phyloP scores from a whole-genome alignment of 2,888 invertebrate species.

The Vannuccia rotundouncinata region DNA sequence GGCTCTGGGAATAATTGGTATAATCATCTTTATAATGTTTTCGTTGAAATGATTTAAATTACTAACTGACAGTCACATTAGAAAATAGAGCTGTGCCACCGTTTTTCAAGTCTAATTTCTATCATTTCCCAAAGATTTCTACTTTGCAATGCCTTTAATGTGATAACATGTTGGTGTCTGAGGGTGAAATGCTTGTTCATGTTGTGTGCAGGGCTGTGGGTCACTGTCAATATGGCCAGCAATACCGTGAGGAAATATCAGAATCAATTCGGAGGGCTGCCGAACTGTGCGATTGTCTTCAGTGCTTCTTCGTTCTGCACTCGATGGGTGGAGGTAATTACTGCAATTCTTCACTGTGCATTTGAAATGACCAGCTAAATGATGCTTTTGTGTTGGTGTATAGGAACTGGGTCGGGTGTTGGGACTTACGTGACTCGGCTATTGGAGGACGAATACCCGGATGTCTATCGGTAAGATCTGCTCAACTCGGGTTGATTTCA shows the following conservation, averaged over 20 bases:
- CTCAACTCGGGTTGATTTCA: too few relatives aligned
- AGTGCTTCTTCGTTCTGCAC: conserved; percentile 58
- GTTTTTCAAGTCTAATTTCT: too few relatives aligned
- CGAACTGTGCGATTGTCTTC: conserved; percentile 57
- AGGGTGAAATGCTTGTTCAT: too few relatives aligned
- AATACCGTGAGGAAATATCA: conserved; percentile 51
- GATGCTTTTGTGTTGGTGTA: background rate
- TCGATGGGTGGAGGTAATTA: conserved; percentile 58
- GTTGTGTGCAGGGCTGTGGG: conserved; percentile 57
- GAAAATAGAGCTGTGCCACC: too few relatives aligned
- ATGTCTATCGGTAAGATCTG: conserved; percentile 52
- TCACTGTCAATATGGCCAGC: conserved; percentile 56
- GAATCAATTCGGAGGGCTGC: conserved; percentile 54
- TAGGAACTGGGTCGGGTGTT: conserved; percentile 58
- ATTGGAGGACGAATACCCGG: conserved; percentile 56
- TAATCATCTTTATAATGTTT: too few relatives aligned
- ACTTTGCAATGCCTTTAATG: too few relatives aligned
- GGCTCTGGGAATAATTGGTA: conserved; percentile 59
- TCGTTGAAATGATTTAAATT: too few relatives aligned
- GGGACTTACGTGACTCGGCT: conserved; percentile 55
- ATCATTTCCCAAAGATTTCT: too few relatives aligned
- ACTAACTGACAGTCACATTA: too few relatives aligned
- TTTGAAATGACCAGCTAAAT: background rate
- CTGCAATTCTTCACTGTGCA: too few relatives aligned
- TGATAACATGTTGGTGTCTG: too few relatives aligned